These are phyloP conservation scores for Drosophila azteca DNA, from an alignment of 1,140 invertebrate genomes.

Conservation along the genomic window DNA sequence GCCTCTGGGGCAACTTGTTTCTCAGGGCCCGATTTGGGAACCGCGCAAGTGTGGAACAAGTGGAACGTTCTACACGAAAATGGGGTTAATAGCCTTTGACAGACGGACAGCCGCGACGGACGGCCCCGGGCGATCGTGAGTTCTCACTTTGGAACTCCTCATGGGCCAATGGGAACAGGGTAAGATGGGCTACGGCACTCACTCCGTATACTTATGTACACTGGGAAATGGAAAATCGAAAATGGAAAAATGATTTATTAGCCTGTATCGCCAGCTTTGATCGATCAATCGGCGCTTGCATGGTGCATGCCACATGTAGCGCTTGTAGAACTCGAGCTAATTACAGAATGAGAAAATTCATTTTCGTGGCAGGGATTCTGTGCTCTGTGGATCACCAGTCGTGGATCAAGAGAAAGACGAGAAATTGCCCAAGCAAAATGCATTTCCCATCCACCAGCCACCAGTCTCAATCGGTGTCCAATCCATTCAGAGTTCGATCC, in stretches of 20 bases:
- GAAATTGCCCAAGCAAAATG: constrained; percentile 14
- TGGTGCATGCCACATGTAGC: constrained; percentile 29
- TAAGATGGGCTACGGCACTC: neutral
- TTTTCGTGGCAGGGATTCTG: constrained; percentile 12
- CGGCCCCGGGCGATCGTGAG: constrained; percentile 70
- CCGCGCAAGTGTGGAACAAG: constrained; percentile 54
- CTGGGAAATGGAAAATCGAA: constrained; percentile 44
- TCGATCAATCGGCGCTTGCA: constrained; percentile 76
- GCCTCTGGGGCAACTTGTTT: constrained; percentile 36
- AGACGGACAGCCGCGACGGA: constrained; percentile 36
- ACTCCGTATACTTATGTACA: neutral
- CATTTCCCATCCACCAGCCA: neutral
- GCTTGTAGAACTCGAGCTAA: constrained; percentile 48
- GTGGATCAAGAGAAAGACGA: constrained; percentile 12
- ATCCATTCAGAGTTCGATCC: constrained; percentile 1
- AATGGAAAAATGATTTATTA: constrained; percentile 78
- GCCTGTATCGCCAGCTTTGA: constrained; percentile 60
- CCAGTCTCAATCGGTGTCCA: neutral
- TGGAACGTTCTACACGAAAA: constrained; percentile 58
- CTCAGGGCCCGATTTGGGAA: constrained; percentile 28
- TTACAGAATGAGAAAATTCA: constrained; percentile 25
- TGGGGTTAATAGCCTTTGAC: constrained; percentile 80
- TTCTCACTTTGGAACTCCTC: constrained; percentile 62
- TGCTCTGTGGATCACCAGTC: neutral
- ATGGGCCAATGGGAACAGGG: neutral